A percentile compares a stretch with the other conserved stretches of the same genome.
These are phyloP conservation scores for Thomomys bottae DNA, from an alignment of 2,113 vertebrate genomes.

Conservation along the genomic window DNA sequence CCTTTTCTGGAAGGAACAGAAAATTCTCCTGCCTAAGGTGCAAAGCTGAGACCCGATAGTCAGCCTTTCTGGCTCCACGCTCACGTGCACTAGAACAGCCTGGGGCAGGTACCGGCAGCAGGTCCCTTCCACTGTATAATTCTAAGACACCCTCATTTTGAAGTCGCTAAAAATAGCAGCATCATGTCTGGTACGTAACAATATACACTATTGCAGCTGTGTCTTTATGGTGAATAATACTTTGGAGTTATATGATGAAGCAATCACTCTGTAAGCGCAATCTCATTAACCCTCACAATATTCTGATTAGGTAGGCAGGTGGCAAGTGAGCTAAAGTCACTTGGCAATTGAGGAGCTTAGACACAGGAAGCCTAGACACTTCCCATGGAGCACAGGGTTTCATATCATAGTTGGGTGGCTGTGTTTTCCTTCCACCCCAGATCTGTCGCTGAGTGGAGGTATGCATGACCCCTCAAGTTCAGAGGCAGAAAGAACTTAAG, in stretches of 20 bases:
- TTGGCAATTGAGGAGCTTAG: slow-evolving; percentile 53
- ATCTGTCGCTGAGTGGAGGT: not conserved
- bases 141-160: slow-evolving; percentile 76
- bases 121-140: slow-evolving; percentile 67
- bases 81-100: slow-evolving; percentile 11
- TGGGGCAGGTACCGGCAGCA: not conserved
- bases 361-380: slow-evolving; percentile 58
- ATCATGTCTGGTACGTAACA: slow-evolving; percentile 78
- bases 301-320: slow-evolving; percentile 83
- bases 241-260: slow-evolving; percentile 79
- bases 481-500: not conserved
- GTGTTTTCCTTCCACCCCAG: not conserved
- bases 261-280: slow-evolving; percentile 77
- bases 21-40: not conserved
- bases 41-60: not conserved
- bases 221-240: slow-evolving; percentile 80
- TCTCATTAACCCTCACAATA: slow-evolving; percentile 80
- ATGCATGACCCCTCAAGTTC: not conserved
- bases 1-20: not conserved
- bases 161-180: slow-evolving; percentile 78
- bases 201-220: slow-evolving; percentile 81
- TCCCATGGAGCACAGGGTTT: slow-evolving; percentile 14
- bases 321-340: slow-evolving; percentile 75
- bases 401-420: not conserved
- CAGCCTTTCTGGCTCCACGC: not conserved